Evolutionary conservation across 2,113 vertebrate species (phyloP), one percentile per base, ranked within the genome.

Genomic region (Micromys minutus): DNA sequence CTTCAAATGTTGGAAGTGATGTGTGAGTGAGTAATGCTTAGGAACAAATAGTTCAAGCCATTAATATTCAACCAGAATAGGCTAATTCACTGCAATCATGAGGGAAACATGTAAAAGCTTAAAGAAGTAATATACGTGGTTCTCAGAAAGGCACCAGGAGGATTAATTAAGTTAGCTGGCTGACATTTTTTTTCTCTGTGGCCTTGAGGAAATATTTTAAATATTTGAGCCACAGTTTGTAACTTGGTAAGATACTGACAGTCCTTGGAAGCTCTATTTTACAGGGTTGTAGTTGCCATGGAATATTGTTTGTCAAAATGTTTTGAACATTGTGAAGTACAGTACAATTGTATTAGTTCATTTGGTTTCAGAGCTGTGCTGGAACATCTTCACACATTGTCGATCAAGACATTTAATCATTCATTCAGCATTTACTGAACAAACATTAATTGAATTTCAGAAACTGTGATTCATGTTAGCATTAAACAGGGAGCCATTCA

Each of bases 231-330:
- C 42, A 76, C 24, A 26, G 19, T 81, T 89, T 94, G 57, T 19
- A 95, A n/a, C 59, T 92, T 89, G 24, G 36, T 71, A 84, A 88
- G 29, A 85, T 81, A 5, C 65, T 93, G 47, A 88, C 80, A 89
- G 85, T 81, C 52, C 63, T 92, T 81, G 55, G 79, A 81, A 7
- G 34, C 94, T 95, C 39, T 90, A 0, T 81, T 92, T 96, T 87
- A 47, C 5, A 39, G 12, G 5, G 26, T 86, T 81, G 16, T 59
- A 91, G 15, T 9, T 63, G 59, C 67, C 59, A 34, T 83, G 57
- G 59, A 81, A 92, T 83, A 45, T 86, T 90, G 31, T 91, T 96
- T 95, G 65, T 96, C 93, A 96, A 90, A 95, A 92, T 94, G 76
- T 94, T 96, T 95, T 95, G 79, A 86, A 93, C 91, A 76, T 94